Evolutionary conservation across 2,797 vertebrate genomes (phyloP).

Genomic region (Catamblyrhynchus diadema): DNA sequence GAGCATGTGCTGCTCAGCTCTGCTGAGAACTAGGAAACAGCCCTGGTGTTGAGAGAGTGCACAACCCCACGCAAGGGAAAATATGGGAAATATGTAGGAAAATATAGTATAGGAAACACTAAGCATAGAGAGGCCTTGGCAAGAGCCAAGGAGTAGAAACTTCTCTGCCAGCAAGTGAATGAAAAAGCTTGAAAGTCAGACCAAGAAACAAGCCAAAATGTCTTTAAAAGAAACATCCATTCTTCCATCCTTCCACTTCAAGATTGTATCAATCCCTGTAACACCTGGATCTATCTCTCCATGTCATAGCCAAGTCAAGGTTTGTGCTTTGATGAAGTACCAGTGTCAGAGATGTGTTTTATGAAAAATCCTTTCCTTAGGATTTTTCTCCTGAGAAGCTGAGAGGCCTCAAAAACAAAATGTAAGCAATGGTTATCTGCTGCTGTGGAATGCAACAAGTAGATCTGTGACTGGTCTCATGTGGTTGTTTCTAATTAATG

Average conservation of each 20-base stretch:
- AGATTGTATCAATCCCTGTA: background rate
- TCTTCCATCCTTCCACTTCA: background rate
- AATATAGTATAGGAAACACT: background rate
- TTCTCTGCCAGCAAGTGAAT: background rate
- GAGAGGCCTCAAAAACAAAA: no score
- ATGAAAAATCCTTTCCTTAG: no score
- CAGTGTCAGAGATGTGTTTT: no score
- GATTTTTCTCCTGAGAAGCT: no score
- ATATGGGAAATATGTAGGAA: background rate
- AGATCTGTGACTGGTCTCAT: no score
- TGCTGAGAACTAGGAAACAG: background rate
- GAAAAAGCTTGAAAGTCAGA: background rate
- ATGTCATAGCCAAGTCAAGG: accelerated
- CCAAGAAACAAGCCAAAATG: background rate
- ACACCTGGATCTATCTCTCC: background rate
- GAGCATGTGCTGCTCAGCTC: background rate
- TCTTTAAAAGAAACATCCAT: background rate
- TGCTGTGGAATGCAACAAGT: no score
- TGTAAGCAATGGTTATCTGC: no score
- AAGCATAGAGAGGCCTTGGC: background rate
- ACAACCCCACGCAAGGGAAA: background rate
- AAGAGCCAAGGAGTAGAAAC: background rate
- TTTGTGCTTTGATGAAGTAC: background rate
- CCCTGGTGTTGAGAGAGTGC: background rate
- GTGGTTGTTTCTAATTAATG: no score